Conservation (phyloP, 2,888 invertebrate species). For the Drosophila formosana region DNA sequence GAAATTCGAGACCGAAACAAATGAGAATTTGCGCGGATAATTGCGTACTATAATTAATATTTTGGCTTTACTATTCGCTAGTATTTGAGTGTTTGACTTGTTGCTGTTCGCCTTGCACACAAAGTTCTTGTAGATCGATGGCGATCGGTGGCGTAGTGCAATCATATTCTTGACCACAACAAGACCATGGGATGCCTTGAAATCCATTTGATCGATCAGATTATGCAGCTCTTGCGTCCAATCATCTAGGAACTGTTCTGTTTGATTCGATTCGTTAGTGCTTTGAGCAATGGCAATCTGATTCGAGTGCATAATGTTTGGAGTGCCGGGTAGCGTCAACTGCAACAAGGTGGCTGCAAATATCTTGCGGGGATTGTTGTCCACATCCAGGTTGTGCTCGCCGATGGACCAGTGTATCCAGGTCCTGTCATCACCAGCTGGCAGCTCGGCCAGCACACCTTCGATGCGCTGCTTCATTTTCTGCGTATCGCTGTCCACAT, state of each 20-base stretch:
- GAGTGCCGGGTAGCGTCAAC: conserved; percentile 93
- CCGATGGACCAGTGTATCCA: conserved; percentile 94
- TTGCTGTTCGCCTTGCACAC: conserved; percentile 88
- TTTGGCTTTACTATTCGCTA: conserved; percentile 87
- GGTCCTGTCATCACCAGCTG: conserved; percentile 87
- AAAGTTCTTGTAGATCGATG: conserved; percentile 90
- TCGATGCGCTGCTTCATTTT: conserved; percentile 88
- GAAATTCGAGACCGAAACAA: conserved; percentile 91
- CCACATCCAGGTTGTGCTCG: conserved; percentile 85
- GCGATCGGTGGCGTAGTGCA: conserved; percentile 87
- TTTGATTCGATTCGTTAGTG: conserved; percentile 87
- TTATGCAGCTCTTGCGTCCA: conserved; percentile 86
- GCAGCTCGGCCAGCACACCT: conserved; percentile 87
- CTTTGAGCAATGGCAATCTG: conserved; percentile 91
- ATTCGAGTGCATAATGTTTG: conserved; percentile 96
- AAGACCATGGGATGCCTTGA: conserved; percentile 89
- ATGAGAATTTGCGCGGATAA: conserved; percentile 92
- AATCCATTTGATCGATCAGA: conserved; percentile 86
- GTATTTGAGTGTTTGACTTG: conserved; percentile 89
- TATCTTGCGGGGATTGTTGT: conserved; percentile 87
- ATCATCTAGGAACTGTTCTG: conserved; percentile 88
- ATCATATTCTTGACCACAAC: conserved; percentile 88
- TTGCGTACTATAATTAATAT: conserved; percentile 91
- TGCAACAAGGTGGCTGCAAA: conserved; percentile 90
- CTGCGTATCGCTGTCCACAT: conserved; percentile 87